These are phyloP conservation scores for Chroicocephalus ridibundus DNA, from an alignment of 2,113 vertebrate species.

Conservation along the genomic window DNA sequence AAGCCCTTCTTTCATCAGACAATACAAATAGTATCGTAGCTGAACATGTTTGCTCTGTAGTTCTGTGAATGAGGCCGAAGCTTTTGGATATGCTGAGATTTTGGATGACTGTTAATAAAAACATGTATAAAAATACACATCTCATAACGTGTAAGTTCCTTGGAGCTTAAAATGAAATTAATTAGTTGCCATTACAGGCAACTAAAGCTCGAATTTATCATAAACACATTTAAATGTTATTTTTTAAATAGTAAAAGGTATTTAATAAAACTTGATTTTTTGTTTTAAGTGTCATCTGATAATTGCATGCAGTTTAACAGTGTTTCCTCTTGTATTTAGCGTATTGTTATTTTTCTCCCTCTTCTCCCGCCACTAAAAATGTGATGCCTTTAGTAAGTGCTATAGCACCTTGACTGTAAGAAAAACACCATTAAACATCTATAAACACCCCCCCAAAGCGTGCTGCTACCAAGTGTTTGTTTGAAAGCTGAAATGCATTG, in stretches of 20 bases:
- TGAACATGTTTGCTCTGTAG: neutral
- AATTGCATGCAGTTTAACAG: neutral
- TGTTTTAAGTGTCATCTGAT: neutral
- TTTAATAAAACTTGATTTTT: neutral
- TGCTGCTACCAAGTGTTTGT: neutral
- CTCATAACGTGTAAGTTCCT: neutral
- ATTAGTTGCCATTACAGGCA: neutral
- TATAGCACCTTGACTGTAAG: neutral
- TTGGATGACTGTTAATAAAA: neutral
- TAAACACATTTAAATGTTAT: neutral
- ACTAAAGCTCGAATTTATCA: neutral
- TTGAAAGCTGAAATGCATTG: neutral
- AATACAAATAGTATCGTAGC: neutral
- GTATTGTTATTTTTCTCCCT: neutral
- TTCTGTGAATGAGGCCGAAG: neutral
- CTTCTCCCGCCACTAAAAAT: neutral
- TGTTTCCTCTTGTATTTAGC: neutral
- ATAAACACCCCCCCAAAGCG: neutral
- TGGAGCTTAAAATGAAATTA: neutral
- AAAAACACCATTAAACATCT: slow-evolving; percentile 25
- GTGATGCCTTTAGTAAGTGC: neutral
- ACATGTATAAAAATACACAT: neutral
- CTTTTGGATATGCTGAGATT: neutral
- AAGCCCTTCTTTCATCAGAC: neutral
- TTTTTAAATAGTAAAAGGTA: neutral